Conservation (phyloP, 2,797 vertebrate species). For the Chaunax sp. region DNA sequence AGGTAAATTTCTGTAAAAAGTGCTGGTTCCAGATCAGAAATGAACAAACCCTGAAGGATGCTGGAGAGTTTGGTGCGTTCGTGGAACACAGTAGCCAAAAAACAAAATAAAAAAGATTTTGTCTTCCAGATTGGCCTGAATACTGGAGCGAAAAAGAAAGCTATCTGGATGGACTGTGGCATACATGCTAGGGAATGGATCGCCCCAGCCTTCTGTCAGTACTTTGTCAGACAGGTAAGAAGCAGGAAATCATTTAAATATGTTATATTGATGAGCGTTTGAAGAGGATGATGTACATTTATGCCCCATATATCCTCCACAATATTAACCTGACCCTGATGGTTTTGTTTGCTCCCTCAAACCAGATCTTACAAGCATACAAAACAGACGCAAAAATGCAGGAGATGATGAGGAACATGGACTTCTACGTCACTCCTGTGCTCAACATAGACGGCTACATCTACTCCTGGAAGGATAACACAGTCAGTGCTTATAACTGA, state of each 20-base stretch:
- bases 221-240: constrained; percentile 86
- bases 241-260: no score
- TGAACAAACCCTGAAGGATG: no score
- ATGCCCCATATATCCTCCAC: no score
- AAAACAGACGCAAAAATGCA: constrained; percentile 78
- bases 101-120: no score
- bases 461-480: constrained; percentile 69
- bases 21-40: no score
- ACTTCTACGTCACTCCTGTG: constrained; percentile 88
- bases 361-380: constrained; percentile 84
- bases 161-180: constrained; percentile 88
- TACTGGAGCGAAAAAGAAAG: constrained; percentile 58
- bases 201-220: constrained; percentile 89
- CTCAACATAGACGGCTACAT: constrained; percentile 88
- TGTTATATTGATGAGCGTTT: no score
- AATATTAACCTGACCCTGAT: no score
- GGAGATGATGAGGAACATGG: constrained; percentile 81
- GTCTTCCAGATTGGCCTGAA: constrained; percentile 64
- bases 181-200: constrained; percentile 90
- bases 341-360: not conserved
- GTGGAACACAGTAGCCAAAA: no score
- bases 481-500: constrained; percentile 51
- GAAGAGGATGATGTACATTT: not conserved
- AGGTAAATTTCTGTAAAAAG: constrained; percentile 49
- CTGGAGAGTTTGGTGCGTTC: no score